These are phyloP conservation scores for Botia kubotai DNA, from an alignment of 2,797 vertebrate genomes.

Conservation along the genomic window DNA sequence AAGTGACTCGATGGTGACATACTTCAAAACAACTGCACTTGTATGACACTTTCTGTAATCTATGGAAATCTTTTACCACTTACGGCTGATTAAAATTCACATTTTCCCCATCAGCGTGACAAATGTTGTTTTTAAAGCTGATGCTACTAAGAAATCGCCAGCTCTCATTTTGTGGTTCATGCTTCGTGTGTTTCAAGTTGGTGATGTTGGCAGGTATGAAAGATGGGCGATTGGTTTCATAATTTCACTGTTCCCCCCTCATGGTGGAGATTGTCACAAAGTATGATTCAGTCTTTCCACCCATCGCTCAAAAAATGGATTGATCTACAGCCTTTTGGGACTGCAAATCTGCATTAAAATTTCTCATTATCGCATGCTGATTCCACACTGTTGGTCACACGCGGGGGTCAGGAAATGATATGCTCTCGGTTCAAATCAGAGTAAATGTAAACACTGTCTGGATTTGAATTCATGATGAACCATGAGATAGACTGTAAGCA, in stretches of 20 bases:
- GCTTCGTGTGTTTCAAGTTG: conserved; percentile 36
- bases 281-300: background rate
- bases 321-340: background rate
- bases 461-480: conserved; percentile 13
- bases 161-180: conserved; percentile 42
- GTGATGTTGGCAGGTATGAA: conserved; percentile 32
- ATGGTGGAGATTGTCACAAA: conserved; percentile 1
- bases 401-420: conserved; percentile 11
- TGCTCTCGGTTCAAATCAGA: background rate
- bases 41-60: conserved; percentile 52
- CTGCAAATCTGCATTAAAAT: background rate
- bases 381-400: background rate
- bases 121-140: conserved; percentile 56
- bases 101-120: conserved; percentile 52
- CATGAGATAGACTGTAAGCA: conserved; percentile 22
- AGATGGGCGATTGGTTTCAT: conserved; percentile 5
- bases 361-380: background rate
- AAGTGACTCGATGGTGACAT: conserved; percentile 48
- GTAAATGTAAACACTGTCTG: conserved; percentile 12
- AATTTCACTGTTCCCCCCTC: too few relatives aligned
- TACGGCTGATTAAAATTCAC: conserved; percentile 46
- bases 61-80: conserved; percentile 48
- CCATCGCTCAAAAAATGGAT: background rate
- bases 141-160: conserved; percentile 42
- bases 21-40: conserved; percentile 53